Conservation (phyloP, 1,140 invertebrate genomes). For the Yoshiicerus persimilis region DNA sequence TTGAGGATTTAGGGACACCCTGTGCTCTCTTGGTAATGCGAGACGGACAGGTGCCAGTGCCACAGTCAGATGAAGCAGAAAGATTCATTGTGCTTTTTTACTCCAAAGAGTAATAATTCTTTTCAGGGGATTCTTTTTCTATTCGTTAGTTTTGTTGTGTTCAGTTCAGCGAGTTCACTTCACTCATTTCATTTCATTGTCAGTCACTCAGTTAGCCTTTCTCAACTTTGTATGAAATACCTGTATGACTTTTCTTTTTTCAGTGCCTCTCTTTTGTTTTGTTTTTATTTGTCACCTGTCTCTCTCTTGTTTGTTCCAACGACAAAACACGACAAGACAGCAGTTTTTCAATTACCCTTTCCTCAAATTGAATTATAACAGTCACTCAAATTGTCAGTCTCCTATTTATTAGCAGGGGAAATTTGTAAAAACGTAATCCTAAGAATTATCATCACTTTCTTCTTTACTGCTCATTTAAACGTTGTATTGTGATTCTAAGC, state of each 20-base stretch:
- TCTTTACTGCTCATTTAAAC: too few relatives aligned
- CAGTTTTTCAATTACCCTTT: neutral
- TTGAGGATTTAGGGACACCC: conserved; percentile 21
- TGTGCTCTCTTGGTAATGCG: conserved; percentile 14
- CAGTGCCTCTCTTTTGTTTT: neutral
- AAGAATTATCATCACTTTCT: neutral
- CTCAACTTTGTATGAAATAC: conserved; percentile 14
- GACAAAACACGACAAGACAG: neutral
- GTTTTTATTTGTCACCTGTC: neutral
- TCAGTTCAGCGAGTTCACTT: neutral
- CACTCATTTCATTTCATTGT: neutral
- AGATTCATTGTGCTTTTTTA: conserved; percentile 23
- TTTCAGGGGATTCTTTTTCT: conserved; percentile 14
- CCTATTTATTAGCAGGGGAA: neutral
- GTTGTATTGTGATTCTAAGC: too few relatives aligned
- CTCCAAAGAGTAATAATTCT: conserved; percentile 5
- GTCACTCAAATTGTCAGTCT: too few relatives aligned
- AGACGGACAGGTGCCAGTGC: conserved; percentile 16
- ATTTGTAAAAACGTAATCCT: neutral
- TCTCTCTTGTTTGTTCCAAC: neutral
- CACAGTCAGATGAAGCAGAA: conserved; percentile 16
- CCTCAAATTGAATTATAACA: too few relatives aligned
- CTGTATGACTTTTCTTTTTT: neutral
- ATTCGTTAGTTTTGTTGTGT: neutral
- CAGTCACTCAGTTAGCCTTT: neutral